Evolutionary conservation across 2,113 vertebrate genomes (phyloP).

Genomic region (Scomber colias): DNA sequence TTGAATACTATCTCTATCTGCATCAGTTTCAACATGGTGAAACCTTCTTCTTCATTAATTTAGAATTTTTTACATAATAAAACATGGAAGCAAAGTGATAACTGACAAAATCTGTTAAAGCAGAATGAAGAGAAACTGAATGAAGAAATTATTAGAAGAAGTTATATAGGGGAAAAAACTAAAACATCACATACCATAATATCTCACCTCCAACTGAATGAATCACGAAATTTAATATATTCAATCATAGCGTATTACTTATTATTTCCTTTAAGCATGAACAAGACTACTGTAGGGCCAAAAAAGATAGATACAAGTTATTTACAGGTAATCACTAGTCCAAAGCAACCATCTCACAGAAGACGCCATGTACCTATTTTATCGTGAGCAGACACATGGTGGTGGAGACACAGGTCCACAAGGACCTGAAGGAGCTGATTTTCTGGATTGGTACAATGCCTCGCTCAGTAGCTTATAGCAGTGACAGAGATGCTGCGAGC

Average conservation of each 20-base stretch:
- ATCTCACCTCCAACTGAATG: too few species aligned
- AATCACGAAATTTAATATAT: too few species aligned
- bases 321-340: constrained; percentile 2
- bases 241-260: too few species aligned
- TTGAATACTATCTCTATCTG: background rate
- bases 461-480: constrained; percentile 9
- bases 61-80: background rate
- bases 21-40: background rate
- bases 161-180: too few species aligned
- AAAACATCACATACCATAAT: too few species aligned
- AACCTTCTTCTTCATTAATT: background rate
- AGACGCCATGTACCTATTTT: background rate
- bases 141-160: too few species aligned
- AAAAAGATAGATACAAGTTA: background rate
- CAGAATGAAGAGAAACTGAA: too few species aligned
- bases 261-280: background rate
- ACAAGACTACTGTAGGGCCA: background rate
- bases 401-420: background rate
- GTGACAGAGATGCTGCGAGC: constrained; percentile 22
- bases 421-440: background rate
- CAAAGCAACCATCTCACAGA: background rate
- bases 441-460: background rate
- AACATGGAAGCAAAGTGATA: background rate
- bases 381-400: background rate
- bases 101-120: background rate